These are phyloP conservation scores for Ooceraea biroi DNA, from an alignment of 1,140 invertebrate species.

Conservation along the genomic window DNA sequence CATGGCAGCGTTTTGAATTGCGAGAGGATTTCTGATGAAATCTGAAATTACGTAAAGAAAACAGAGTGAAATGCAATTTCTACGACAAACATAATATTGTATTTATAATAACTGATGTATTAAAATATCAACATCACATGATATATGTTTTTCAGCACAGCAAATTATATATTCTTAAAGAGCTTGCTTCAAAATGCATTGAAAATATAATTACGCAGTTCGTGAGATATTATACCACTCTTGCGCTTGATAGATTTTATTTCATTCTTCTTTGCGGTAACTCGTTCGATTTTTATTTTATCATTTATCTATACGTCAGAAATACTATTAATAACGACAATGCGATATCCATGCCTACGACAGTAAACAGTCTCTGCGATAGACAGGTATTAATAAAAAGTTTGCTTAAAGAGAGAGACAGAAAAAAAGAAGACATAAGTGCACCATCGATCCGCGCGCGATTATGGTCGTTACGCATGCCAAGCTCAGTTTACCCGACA, in stretches of 20 bases:
- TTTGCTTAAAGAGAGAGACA: background rate
- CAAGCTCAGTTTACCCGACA: background rate
- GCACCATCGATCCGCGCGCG: constrained; percentile 9
- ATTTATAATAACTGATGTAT: constrained; percentile 17
- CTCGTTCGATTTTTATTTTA: constrained; percentile 14
- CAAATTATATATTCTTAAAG: background rate
- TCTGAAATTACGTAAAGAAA: background rate
- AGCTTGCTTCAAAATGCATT: background rate
- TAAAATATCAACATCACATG: constrained; percentile 1
- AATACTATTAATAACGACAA: constrained; percentile 48
- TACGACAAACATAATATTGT: background rate
- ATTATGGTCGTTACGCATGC: constrained; percentile 36
- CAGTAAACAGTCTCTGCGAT: constrained; percentile 29
- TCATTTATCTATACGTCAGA: background rate
- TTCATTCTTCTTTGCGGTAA: background rate
- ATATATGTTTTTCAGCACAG: background rate
- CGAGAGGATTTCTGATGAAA: background rate
- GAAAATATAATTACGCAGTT: background rate
- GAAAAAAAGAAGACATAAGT: constrained; percentile 5
- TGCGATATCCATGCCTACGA: constrained; percentile 17
- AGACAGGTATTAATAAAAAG: constrained; percentile 42
- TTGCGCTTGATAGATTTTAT: background rate
- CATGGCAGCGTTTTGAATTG: background rate
- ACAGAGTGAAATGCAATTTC: background rate
- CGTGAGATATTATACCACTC: background rate